These are phyloP conservation scores for Tribolium freemani DNA, from an alignment of 2,888 invertebrate species.

Conservation along the genomic window DNA sequence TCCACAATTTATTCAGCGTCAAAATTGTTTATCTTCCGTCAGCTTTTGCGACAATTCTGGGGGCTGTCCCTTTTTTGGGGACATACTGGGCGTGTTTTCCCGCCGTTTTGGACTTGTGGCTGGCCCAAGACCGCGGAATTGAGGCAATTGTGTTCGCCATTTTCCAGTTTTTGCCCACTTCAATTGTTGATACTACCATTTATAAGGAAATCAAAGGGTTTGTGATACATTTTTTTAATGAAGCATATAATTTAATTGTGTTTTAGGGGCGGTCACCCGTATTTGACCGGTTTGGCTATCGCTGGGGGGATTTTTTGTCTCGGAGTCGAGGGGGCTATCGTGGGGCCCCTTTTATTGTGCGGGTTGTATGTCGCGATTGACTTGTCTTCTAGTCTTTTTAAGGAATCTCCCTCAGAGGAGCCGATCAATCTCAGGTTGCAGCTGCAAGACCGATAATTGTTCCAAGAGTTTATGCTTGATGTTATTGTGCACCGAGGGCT, in stretches of 20 bases:
- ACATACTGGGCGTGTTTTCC: slow-evolving; percentile 97
- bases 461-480: neutral
- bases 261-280: slow-evolving; percentile 85
- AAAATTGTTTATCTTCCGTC: slow-evolving; percentile 97
- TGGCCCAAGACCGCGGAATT: slow-evolving; percentile 88
- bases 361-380: slow-evolving; percentile 94
- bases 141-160: slow-evolving; percentile 86
- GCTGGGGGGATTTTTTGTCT: slow-evolving; percentile 98
- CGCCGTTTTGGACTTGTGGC: slow-evolving; percentile 94
- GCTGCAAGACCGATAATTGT: slow-evolving; percentile 25
- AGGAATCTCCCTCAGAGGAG: slow-evolving; percentile 78
- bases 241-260: too few relatives aligned
- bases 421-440: slow-evolving; percentile 55
- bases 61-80: slow-evolving; percentile 95
- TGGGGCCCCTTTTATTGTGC: slow-evolving; percentile 95
- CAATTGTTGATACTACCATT: slow-evolving; percentile 94
- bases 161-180: slow-evolving; percentile 90
- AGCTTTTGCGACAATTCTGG: slow-evolving; percentile 91
- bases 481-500: neutral
- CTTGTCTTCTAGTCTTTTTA: slow-evolving; percentile 79
- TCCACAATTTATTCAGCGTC: slow-evolving; percentile 94
- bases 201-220: slow-evolving; percentile 98
- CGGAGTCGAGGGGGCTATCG: slow-evolving; percentile 96
- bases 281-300: slow-evolving; percentile 95
- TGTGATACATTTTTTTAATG: neutral